phyloP scores from a whole-genome alignment of 2,797 vertebrate species.

The Pseudochromis fuscus region DNA sequence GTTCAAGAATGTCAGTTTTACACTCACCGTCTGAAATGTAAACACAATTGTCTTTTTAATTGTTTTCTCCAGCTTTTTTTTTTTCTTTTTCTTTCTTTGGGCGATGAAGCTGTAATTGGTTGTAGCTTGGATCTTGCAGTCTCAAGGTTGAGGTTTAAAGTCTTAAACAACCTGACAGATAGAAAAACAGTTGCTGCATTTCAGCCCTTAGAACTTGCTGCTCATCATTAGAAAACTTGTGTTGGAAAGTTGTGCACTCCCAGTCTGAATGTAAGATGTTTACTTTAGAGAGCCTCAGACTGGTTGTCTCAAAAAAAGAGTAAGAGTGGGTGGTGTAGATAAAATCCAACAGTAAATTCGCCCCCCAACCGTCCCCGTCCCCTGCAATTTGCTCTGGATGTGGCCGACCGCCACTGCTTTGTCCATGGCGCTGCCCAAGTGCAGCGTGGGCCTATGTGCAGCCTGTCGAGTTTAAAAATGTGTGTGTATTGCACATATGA shows the following conservation, averaged over 20 bases:
- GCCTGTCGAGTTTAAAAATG: no score
- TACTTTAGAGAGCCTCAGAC: not conserved
- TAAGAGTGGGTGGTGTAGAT: not conserved
- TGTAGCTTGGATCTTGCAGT: not conserved
- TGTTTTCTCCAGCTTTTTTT: not conserved
- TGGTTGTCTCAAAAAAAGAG: not conserved
- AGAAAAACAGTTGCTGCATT: not conserved
- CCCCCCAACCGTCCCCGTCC: no score
- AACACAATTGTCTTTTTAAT: not conserved
- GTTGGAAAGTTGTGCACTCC: not conserved
- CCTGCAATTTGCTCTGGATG: no score
- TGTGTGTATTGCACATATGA: no score
- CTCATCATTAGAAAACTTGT: not conserved
- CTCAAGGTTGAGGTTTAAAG: not conserved
- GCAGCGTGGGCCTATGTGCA: no score
- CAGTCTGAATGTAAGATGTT: not conserved
- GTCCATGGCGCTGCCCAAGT: no score
- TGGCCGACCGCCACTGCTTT: no score
- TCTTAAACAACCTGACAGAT: not conserved
- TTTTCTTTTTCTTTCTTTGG: not conserved
- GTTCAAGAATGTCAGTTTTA: conserved; percentile 6
- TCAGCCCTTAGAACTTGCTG: not conserved
- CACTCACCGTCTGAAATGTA: conserved; percentile 15
- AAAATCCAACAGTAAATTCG: not conserved
- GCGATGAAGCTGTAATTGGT: not conserved